These are phyloP conservation scores for Microhierax caerulescens DNA, from an alignment of 2,797 vertebrate genomes.

Conservation along the genomic window DNA sequence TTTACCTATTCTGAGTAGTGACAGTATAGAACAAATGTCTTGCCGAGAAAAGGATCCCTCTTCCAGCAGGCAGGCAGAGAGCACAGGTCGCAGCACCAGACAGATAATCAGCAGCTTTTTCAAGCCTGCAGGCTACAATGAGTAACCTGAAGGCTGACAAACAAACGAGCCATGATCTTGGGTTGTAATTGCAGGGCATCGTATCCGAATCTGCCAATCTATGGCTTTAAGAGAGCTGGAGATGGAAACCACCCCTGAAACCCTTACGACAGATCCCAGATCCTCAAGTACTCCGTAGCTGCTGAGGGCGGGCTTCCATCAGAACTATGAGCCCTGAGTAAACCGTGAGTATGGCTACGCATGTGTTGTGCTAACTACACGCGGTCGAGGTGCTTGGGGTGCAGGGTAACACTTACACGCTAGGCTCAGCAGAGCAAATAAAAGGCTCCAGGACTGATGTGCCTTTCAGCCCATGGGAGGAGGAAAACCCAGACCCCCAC, in stretches of 20 bases:
- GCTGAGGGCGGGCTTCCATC: background rate
- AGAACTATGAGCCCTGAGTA: background rate
- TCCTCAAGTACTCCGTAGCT: background rate
- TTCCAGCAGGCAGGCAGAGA: background rate
- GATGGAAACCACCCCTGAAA: background rate
- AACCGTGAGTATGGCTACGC: fast-evolving
- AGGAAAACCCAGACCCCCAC: background rate
- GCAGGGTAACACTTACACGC: fast-evolving
- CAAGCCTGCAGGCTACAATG: background rate
- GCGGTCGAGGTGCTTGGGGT: too few species aligned
- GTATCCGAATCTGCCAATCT: background rate
- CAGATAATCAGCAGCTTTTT: background rate
- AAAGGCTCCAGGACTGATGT: background rate
- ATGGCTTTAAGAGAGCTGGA: too few species aligned
- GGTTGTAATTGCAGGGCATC: background rate
- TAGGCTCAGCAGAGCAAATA: background rate
- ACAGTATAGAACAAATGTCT: too few species aligned
- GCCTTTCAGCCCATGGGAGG: background rate
- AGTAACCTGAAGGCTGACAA: background rate
- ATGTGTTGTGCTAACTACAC: fast-evolving
- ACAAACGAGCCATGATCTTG: background rate
- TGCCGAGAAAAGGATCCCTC: too few species aligned
- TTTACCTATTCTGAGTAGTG: background rate
- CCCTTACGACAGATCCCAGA: too few species aligned
- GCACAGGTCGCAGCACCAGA: background rate